These are phyloP conservation scores for Todiramphus saurophagus DNA, from an alignment of 2,113 vertebrate genomes.

Conservation along the genomic window DNA sequence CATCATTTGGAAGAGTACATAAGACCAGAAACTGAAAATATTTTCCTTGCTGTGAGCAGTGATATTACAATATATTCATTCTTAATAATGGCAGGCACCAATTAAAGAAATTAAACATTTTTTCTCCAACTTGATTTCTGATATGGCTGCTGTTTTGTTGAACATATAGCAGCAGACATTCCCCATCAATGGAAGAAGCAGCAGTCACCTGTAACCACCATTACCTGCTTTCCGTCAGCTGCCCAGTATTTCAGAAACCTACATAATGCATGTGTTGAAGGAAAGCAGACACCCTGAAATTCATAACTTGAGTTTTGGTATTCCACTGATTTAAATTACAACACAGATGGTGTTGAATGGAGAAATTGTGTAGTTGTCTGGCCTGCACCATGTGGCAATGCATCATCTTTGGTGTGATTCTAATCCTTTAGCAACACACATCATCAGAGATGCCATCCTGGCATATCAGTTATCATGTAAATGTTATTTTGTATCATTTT, in stretches of 20 bases:
- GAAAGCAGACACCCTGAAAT: not conserved
- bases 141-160: not conserved
- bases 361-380: not conserved
- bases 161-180: not conserved
- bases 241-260: not conserved
- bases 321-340: not conserved
- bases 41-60: not conserved
- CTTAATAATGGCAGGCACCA: not conserved
- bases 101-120: not conserved
- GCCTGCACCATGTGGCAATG: not conserved
- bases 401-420: not conserved
- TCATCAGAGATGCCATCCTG: not conserved
- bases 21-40: not conserved
- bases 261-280: not conserved
- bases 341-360: not conserved
- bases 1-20: not conserved
- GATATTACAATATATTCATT: not conserved
- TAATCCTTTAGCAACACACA: not conserved
- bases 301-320: not conserved
- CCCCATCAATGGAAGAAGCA: not conserved
- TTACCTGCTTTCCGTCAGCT: not conserved
- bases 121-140: not conserved
- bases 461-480: accelerated
- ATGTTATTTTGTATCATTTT: not conserved
- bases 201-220: not conserved